These are phyloP conservation scores for Rhegmatorhina hoffmannsi DNA, from an alignment of 2,113 vertebrate genomes.

Conservation along the genomic window DNA sequence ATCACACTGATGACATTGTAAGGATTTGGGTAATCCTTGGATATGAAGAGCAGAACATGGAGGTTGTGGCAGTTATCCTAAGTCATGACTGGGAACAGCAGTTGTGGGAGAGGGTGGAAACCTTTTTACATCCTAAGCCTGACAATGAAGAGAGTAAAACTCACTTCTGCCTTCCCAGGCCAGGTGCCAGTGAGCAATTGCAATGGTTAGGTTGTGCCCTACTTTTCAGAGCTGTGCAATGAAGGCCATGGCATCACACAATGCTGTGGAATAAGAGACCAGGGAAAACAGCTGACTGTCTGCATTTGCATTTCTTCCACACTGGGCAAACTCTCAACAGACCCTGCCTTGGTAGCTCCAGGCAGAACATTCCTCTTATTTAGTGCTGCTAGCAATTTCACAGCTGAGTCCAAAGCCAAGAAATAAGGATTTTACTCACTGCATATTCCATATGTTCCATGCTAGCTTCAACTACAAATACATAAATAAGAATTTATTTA, in stretches of 20 bases:
- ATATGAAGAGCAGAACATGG: neutral
- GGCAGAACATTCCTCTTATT: neutral
- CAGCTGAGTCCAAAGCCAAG: neutral
- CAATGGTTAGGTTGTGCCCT: neutral
- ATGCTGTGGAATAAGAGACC: neutral
- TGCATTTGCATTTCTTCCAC: neutral
- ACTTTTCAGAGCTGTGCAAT: neutral
- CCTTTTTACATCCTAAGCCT: neutral
- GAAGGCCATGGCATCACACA: neutral
- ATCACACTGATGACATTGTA: neutral
- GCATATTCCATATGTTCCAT: neutral
- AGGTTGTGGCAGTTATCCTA: neutral
- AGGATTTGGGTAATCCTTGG: neutral
- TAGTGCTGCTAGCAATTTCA: neutral
- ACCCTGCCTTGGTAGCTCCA: neutral
- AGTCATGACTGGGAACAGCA: neutral
- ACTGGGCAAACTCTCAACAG: neutral
- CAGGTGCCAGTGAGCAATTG: neutral
- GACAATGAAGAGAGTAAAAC: neutral
- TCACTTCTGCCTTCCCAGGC: neutral
- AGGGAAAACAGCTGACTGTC: neutral
- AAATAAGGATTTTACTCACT: neutral
- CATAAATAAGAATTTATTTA: neutral
- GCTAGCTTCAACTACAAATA: neutral
- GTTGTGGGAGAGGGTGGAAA: neutral